Evolutionary conservation across 2,888 invertebrate species (phyloP), one percentile per base, ranked within the genome.

Genomic region (Arctia plantaginis): DNA sequence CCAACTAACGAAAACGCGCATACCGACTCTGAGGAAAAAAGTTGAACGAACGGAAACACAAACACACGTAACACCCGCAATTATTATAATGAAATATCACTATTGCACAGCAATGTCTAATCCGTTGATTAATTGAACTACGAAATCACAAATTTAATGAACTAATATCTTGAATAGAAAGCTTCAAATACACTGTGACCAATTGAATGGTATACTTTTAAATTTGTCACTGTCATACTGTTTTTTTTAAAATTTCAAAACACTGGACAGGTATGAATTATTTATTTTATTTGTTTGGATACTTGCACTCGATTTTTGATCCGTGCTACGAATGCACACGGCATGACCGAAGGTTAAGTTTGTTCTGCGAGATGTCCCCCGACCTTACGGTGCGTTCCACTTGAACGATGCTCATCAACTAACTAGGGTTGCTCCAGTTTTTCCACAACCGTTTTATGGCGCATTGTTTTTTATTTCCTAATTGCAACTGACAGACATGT

Each of bases 301-400:
- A 95, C 95, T 95, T 95, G 94, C 95, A 95, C 90, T 90, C 93
- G 89, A 86, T 91, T 89, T 83, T 93, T 94, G 83, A 95, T 86
- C 72, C 93, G 89, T 81, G 87, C 86, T 68, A 92, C 90, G 77
- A 93, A 90, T 74, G 91, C 90, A 88, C 95, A 95, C 90, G 94
- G 95, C 95, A 95, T 95, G 91, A 87, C 83, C 87, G 90, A 87
- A 88, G 89, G 90, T 90, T 89, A 88, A 85, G 86, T 85, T 85
- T 85, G 86, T 82, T 89, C 89, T 89, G 86, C 79, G 80, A 78
- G 80, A 69, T 71, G 80, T 78, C 75, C 80, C 86, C 80, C 86
- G 86, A 87, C 86, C 87, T 86, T 87, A 80, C 79, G 74, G 87
- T 88, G 89, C 91, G 93, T 93, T 92, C 90, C 91, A 89, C 92